These are phyloP conservation scores for Drosophila murphyi DNA, from an alignment of 1,140 invertebrate genomes.

Conservation along the genomic window DNA sequence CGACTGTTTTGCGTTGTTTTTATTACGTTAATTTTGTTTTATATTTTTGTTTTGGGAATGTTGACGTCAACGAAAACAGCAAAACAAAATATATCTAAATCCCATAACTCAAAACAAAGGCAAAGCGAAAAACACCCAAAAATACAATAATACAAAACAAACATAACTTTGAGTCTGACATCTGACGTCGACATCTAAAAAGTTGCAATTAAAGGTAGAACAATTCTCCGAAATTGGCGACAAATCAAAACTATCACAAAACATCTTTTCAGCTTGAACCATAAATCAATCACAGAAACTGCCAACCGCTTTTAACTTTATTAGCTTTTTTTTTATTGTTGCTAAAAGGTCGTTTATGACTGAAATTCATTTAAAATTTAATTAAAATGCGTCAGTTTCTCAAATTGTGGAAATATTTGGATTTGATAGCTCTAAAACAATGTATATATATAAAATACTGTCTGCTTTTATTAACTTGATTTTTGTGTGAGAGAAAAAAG, in stretches of 20 bases:
- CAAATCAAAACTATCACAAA: slow-evolving; percentile 18
- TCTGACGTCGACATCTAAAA: slow-evolving; percentile 50
- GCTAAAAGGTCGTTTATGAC: slow-evolving; percentile 51
- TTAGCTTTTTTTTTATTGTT: slow-evolving; percentile 48
- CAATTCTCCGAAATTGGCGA: slow-evolving; percentile 1
- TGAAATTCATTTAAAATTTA: slow-evolving; percentile 58
- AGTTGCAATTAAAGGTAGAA: slow-evolving; percentile 36
- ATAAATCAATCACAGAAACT: slow-evolving; percentile 69
- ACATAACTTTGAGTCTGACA: slow-evolving; percentile 2
- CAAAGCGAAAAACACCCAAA: slow-evolving; percentile 11
- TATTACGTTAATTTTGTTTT: slow-evolving; percentile 32
- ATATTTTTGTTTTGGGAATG: slow-evolving; percentile 35
- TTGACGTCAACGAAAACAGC: slow-evolving; percentile 71
- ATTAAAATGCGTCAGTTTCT: slow-evolving; percentile 51
- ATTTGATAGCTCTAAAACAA: neutral
- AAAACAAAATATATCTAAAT: slow-evolving; percentile 59
- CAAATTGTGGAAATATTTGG: neutral
- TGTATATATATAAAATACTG: too few relatives aligned
- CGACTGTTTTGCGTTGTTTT: slow-evolving; percentile 53
- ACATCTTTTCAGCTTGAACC: slow-evolving; percentile 27
- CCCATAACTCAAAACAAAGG: slow-evolving; percentile 28
- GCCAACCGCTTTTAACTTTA: slow-evolving; percentile 50
- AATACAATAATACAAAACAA: slow-evolving; percentile 14
- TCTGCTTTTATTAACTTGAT: too few relatives aligned
- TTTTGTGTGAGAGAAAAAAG: too few relatives aligned